Base-by-base conservation (phyloP, 2,888 invertebrate genomes). In the Sinelater perroti region DNA sequence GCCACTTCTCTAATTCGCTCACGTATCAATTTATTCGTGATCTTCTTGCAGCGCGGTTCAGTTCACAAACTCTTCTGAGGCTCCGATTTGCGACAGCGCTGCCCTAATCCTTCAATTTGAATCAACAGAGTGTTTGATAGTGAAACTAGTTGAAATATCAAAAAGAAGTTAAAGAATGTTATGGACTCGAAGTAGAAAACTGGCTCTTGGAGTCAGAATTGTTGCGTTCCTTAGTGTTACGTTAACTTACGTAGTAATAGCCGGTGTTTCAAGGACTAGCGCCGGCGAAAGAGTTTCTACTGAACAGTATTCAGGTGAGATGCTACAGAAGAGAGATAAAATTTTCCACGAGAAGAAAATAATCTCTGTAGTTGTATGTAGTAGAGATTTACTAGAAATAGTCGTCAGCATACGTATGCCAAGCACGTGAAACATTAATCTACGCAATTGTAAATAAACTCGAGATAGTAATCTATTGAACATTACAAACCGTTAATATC, bases 121-220 rank as follows among this genome's bases (percentile, higher is more conserved):
- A 28, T 10, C 5, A 28, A 28, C 10, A 28, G 28, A 28, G n/a
- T 35, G 14, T 35, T 6, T 3, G n/a, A 11, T 30, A n/a, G 31
- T 31, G 16, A 33, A 16, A 33, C 1, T 33, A 16, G 17, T 2
- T 14, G 1, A 20, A 10, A 20, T 18, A 38, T 20, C 11, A 20
- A 20, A 14, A 31, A 56, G 18, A 46, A 26, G 26, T 56, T 1
- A n/a, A 6, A 42, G 21, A 16, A 53, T 58, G 53, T 5, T 40
- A 26, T 21, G 58, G 58, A 58, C 58, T 74, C 71, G 75, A 74
- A 75, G 74, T 72, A 75, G 68, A 69, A 71, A 70, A 64, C 62
- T 73, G 21, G 72, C 73, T 47, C 62, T 75, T 42, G 67, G 67
- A 35, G 64, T 76, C 56, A 75, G 71, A 66, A 67, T 76, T 60